Conservation (phyloP, 2,888 invertebrate species). For the Elmis aenea region DNA sequence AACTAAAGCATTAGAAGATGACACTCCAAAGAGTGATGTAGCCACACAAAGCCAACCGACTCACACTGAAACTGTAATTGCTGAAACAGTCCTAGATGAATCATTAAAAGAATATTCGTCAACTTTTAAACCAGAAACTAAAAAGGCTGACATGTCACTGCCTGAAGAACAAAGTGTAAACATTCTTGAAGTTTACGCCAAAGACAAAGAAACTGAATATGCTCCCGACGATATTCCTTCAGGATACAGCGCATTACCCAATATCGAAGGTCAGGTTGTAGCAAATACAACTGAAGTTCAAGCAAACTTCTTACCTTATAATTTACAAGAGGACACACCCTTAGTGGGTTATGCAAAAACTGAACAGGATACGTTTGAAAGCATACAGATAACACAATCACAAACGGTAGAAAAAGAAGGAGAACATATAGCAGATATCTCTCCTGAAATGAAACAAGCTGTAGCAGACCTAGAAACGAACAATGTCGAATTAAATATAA, state of each 20-base stretch:
- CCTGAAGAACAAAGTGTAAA: conserved; percentile 43
- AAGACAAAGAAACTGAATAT: conserved; percentile 50
- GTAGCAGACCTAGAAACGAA: conserved; percentile 36
- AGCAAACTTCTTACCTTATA: conserved; percentile 43
- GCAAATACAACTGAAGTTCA: conserved; percentile 49
- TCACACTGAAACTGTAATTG: conserved; percentile 47
- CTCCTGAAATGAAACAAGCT: conserved; percentile 40
- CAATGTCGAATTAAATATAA: conserved; percentile 42
- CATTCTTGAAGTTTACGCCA: conserved; percentile 48
- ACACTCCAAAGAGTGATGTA: conserved; percentile 32
- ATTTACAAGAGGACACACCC: conserved; percentile 38
- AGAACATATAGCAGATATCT: conserved; percentile 33
- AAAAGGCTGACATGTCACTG: conserved; percentile 39
- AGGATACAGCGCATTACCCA: conserved; percentile 45
- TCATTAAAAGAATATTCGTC: conserved; percentile 46
- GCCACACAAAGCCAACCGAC: conserved; percentile 46
- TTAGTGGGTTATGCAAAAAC: conserved; percentile 45
- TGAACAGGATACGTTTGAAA: conserved; percentile 50
- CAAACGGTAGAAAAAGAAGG: conserved; percentile 50
- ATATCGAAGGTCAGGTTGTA: conserved; percentile 47
- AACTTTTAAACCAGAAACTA: conserved; percentile 41
- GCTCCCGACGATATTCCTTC: conserved; percentile 38
- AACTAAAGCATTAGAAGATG: conserved; percentile 31
- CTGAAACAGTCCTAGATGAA: conserved; percentile 50
- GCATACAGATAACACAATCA: conserved; percentile 53